Conservation (phyloP, 53 echinoderm and acorn worm genomes). For the Holothuria leucospilota region DNA sequence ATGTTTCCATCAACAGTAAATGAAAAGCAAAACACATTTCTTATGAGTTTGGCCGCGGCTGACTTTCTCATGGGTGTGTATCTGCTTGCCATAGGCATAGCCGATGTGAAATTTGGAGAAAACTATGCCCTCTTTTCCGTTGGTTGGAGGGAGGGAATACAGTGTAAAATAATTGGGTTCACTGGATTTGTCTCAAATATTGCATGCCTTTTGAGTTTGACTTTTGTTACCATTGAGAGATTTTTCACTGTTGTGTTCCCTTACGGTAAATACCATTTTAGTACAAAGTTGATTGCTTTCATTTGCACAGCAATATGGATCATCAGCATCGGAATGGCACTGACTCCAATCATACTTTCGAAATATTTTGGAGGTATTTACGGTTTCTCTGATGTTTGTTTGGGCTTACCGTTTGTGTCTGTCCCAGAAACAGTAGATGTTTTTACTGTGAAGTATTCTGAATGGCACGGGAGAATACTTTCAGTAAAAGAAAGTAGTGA, state of each 20-base stretch:
- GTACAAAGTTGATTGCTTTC: neutral
- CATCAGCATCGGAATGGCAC: neutral
- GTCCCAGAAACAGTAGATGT: neutral
- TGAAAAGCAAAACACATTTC: neutral
- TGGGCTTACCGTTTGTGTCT: slow-evolving; percentile 22
- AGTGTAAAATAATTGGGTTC: slow-evolving; percentile 28
- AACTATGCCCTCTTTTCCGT: slow-evolving; percentile 10
- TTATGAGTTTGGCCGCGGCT: slow-evolving; percentile 3
- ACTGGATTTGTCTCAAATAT: slow-evolving; percentile 11
- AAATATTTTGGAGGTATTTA: neutral
- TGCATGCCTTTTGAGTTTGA: neutral
- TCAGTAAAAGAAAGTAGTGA: no score
- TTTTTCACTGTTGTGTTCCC: slow-evolving; percentile 11
- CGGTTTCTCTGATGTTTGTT: slow-evolving; percentile 15
- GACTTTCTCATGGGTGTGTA: slow-evolving; percentile 43
- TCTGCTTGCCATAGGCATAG: slow-evolving; percentile 15
- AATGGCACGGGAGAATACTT: neutral
- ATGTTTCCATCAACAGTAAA: no score
- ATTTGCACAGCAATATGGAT: neutral
- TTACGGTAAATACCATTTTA: neutral
- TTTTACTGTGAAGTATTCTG: neutral
- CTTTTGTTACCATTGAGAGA: slow-evolving; percentile 18
- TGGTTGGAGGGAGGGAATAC: neutral
- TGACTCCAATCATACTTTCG: neutral
- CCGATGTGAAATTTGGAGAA: slow-evolving; percentile 2